Conservation (phyloP, 2,888 invertebrate genomes). For the Thymelicus lineola region DNA sequence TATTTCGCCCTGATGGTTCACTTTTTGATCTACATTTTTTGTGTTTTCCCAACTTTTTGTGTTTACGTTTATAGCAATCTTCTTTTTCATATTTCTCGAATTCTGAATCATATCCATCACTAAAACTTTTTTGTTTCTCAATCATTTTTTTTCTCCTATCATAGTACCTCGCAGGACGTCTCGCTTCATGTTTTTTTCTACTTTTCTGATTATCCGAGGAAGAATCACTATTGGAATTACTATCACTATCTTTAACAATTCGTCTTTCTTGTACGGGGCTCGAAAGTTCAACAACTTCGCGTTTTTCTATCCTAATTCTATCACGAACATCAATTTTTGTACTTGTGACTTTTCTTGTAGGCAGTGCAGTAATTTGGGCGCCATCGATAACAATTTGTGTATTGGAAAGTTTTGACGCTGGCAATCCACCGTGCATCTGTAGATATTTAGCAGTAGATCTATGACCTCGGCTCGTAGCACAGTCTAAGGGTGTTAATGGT, state of each 20-base stretch:
- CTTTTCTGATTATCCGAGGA: slow-evolving; percentile 74
- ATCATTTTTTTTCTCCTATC: slow-evolving; percentile 68
- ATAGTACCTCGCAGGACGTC: slow-evolving; percentile 62
- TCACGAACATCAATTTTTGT: slow-evolving; percentile 81
- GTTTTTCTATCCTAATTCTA: slow-evolving; percentile 80
- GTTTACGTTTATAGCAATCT: slow-evolving; percentile 56
- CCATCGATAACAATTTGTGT: slow-evolving; percentile 77
- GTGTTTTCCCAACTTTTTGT: slow-evolving; percentile 54
- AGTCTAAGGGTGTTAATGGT: slow-evolving; percentile 95
- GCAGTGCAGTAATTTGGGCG: slow-evolving; percentile 73
- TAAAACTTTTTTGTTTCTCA: slow-evolving; percentile 77
- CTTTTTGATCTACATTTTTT: slow-evolving; percentile 78
- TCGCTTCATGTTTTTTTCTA: slow-evolving; percentile 58
- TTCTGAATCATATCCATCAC: slow-evolving; percentile 76
- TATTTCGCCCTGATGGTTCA: slow-evolving; percentile 71
- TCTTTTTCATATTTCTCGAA: slow-evolving; percentile 60
- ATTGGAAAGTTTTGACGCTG: slow-evolving; percentile 88
- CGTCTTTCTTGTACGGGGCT: slow-evolving; percentile 70
- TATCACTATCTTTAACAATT: slow-evolving; percentile 56
- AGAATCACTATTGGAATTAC: slow-evolving; percentile 73
- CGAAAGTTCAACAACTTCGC: slow-evolving; percentile 78
- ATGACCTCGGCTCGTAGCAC: slow-evolving; percentile 94
- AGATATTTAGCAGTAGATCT: slow-evolving; percentile 96
- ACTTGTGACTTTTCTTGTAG: slow-evolving; percentile 78
- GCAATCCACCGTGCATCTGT: slow-evolving; percentile 95